Base-by-base conservation (phyloP, 2,888 invertebrate species). In the Perdita meconis region DNA sequence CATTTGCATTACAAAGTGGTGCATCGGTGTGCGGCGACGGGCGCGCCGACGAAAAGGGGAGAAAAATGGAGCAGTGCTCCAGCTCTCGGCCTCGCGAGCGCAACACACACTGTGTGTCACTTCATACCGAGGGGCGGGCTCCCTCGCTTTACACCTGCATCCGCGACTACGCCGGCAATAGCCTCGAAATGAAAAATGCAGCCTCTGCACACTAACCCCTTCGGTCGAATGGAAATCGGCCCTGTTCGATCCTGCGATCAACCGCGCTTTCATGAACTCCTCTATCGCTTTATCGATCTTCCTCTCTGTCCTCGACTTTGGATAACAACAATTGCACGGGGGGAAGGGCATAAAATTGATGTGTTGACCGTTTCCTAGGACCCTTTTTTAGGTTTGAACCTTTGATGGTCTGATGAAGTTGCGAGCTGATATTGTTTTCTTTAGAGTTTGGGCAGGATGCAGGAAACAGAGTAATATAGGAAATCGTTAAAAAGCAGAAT, bases 1-100 rank as follows among this genome's bases (percentile, higher is more conserved):
- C 77, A 85, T 85, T 86, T 86, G 85, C 86, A 85, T 85, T 76
- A 84, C 86, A 85, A 83, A 83, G 84, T 77, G 76, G 72, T 56
- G 72, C 64, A 67, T 78, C 75, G 74, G 36, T 60, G 44, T 50
- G 51, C 64, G 42, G 22, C 56, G n/a, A n/a, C n/a, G n/a, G n/a
- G 36, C 36, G 74, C 44, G 3, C 30, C 59, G 24, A 24, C 47
- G 40, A 59, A 71, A 79, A 71, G 70, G 72, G 61, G 53, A 70
- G 77, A 84, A 82, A 84, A 84, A 84, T 84, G 73, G 75, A 84
- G 77, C 82, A 77, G 77, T 71, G 68, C 68, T 42, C 16, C 51
- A 53, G 65, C 80, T 65, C 75, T 69, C 75, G 69, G 82, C 82
- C 74, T 65, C 76, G 50, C 47, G 38, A 63, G 68, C n/a, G n/a